These are phyloP conservation scores for Suillia variegata DNA, from an alignment of 2,888 invertebrate species.

Conservation along the genomic window DNA sequence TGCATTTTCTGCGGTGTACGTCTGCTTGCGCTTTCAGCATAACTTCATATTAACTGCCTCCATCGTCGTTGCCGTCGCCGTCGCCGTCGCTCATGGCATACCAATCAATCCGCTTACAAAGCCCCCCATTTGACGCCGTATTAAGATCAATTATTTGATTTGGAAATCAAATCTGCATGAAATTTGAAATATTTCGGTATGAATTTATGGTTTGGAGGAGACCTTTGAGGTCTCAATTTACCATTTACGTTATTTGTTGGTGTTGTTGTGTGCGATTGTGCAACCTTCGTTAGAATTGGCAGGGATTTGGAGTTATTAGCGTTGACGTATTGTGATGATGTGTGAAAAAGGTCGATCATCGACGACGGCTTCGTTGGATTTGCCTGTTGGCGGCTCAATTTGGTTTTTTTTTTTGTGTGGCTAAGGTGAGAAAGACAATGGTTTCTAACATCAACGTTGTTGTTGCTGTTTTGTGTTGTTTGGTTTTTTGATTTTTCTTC, in stretches of 20 bases:
- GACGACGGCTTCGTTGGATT: neutral
- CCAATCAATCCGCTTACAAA: conserved; percentile 2
- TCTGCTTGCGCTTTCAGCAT: conserved; percentile 8
- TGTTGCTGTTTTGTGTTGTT: no score
- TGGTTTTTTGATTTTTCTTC: no score
- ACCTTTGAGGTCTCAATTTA: conserved; percentile 21
- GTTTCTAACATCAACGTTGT: conserved; percentile 11
- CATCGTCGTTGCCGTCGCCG: no score
- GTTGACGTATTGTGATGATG: conserved; percentile 19
- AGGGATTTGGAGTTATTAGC: conserved; percentile 11
- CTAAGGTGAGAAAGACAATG: conserved; percentile 22
- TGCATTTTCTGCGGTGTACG: no score
- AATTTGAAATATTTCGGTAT: conserved; percentile 24
- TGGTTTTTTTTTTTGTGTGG: neutral
- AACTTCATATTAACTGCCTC: no score
- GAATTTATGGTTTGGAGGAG: neutral
- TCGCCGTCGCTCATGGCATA: no score
- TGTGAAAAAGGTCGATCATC: conserved; percentile 2
- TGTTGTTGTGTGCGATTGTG: conserved; percentile 9
- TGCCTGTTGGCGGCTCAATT: neutral
- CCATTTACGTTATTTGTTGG: neutral
- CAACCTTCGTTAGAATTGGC: conserved; percentile 20
- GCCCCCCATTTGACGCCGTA: conserved; percentile 48
- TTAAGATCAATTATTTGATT: conserved; percentile 61
- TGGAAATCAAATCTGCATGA: conserved; percentile 55